phyloP scores from a whole-genome alignment of 2,888 invertebrate species.

The Xanthostigma xanthostigma region DNA sequence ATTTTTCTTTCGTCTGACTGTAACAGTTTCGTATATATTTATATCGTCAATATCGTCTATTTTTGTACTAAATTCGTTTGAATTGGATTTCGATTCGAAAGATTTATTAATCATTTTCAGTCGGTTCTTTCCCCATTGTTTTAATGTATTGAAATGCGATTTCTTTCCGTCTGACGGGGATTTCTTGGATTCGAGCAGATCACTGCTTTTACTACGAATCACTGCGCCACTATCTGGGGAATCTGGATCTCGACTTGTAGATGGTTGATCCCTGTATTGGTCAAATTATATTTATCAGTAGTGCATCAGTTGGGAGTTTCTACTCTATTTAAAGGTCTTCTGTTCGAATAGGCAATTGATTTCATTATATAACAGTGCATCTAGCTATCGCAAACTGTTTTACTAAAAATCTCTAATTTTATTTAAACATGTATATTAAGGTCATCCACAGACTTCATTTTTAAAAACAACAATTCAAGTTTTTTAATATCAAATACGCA shows the following conservation, averaged over 20 bases:
- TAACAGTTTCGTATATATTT: slow-evolving; percentile 50
- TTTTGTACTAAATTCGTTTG: slow-evolving; percentile 30
- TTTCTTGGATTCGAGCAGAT: slow-evolving; percentile 37
- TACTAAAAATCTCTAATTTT: no score
- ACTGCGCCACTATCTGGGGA: slow-evolving; percentile 36
- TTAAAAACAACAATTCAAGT: no score
- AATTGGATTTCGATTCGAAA: slow-evolving; percentile 38
- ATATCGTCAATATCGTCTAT: slow-evolving; percentile 39
- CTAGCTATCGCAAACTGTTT: no score
- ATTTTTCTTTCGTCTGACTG: slow-evolving; percentile 43
- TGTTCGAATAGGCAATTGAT: no score
- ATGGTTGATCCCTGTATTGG: slow-evolving; percentile 23
- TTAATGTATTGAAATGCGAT: slow-evolving; percentile 65
- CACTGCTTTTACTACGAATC: slow-evolving; percentile 59
- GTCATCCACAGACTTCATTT: no score
- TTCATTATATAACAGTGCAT: no score
- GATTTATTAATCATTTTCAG: slow-evolving; percentile 57
- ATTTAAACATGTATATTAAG: no score
- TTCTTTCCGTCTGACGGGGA: slow-evolving; percentile 44
- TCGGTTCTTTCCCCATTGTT: slow-evolving; percentile 73
- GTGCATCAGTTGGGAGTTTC: no score
- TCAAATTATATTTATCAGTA: background rate
- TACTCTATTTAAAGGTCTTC: no score
- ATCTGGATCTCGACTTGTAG: slow-evolving; percentile 29
- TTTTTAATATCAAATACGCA: no score